Percentiles rank a stretch among this genome's conserved stretches.
These are phyloP conservation scores for Xenus cinereus DNA, from an alignment of 2,113 vertebrate species.

Conservation along the genomic window DNA sequence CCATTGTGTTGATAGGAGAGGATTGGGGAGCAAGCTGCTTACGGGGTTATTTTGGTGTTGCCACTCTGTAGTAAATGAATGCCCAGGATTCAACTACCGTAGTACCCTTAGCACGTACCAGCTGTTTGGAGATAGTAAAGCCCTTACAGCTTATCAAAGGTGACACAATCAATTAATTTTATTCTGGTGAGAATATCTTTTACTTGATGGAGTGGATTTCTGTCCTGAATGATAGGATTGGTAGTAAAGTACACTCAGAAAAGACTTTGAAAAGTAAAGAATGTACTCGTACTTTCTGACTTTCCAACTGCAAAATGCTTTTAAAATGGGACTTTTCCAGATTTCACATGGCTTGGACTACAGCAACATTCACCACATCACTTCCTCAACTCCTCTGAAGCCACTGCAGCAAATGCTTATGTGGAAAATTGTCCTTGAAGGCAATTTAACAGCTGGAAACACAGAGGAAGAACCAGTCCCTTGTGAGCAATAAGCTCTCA, in stretches of 20 bases:
- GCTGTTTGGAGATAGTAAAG: background rate
- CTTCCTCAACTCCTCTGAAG: background rate
- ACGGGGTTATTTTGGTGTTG: background rate
- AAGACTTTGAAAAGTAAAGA: background rate
- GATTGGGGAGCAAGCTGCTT: background rate
- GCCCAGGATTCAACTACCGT: background rate
- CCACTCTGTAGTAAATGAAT: background rate
- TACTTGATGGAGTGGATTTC: background rate
- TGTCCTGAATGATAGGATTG: background rate
- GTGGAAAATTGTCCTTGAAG: background rate
- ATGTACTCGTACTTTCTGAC: background rate
- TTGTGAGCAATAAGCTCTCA: slow-evolving; percentile 7
- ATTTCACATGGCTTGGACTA: background rate
- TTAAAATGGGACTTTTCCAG: background rate
- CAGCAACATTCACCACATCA: background rate
- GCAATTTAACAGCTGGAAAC: slow-evolving; percentile 28
- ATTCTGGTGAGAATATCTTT: background rate
- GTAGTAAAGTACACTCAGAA: background rate
- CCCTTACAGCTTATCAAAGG: background rate
- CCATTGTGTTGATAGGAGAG: background rate
- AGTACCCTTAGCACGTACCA: background rate
- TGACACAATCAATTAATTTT: background rate
- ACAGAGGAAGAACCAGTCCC: background rate
- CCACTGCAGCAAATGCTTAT: background rate
- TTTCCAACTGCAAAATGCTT: background rate